Evolutionary conservation across 2,113 vertebrate species (phyloP), one percentile per base, ranked within the genome.

Genomic region (Pachypanchax playfairii): DNA sequence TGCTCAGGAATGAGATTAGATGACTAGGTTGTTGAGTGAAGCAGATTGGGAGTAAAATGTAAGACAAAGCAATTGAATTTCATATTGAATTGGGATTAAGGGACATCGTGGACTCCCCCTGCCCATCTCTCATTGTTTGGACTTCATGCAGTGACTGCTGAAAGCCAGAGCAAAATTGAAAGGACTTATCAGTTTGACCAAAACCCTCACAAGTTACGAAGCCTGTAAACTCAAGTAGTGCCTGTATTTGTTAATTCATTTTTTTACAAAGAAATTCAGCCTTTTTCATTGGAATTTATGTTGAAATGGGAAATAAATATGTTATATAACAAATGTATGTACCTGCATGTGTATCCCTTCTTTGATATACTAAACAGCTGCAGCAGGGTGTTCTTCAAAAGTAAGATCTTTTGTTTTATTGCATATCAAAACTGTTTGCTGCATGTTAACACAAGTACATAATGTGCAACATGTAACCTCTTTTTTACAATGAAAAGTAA

Each of bases 71-170:
- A 91, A 92, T 91, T 88, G 89, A 81, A 83, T 90, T 89, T 87
- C 75, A 91, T 90, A 92, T 92, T 92, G 90, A 91, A 90, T 89
- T 89, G 92, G 91, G 91, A 91, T 87, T 91, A 90, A 86, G 91
- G 90, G 92, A 90, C 86, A 75, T 61, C 66, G 51, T 36, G 58
- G 54, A 64, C 58, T 76, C 67, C 56, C n/a, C 68, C 24, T 65
- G 43, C 70, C 66, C 58, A 59, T 42, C 66, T 65, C 52, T 74
- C 70, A 65, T 39, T n/a, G 39, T 65, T 65, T 84, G 77, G 72
- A 76, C 70, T 83, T 80, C 65, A 61, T 73, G 47, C 56, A 52
- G 67, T 53, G 55, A 82, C 51, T 15, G 26, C 52, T 73, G 72
- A 53, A 75, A 75, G 58, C 58, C 65, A 65, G 65, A 10, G 62